These are phyloP conservation scores for Vanessa cardui DNA, from an alignment of 2,888 invertebrate species.

Conservation along the genomic window DNA sequence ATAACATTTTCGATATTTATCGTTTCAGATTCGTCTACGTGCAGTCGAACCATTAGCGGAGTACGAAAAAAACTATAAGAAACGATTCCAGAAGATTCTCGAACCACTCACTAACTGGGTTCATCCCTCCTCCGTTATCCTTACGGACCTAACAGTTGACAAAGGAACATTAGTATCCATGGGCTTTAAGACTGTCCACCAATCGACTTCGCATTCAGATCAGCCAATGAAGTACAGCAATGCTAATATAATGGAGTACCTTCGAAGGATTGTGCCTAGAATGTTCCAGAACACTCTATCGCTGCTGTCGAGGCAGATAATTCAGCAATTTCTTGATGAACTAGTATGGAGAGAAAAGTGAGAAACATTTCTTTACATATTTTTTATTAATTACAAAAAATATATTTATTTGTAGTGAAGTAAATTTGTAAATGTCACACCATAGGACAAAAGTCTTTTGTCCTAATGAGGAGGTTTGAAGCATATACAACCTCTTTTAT, in stretches of 20 bases:
- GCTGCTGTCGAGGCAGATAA: slow-evolving; percentile 90
- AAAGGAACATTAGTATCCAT: slow-evolving; percentile 88
- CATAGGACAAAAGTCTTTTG: too few species aligned
- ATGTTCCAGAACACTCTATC: slow-evolving; percentile 96
- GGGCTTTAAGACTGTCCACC: slow-evolving; percentile 90
- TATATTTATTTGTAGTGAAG: neutral
- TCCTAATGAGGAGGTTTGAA: too few species aligned
- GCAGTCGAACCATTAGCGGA: slow-evolving; percentile 92
- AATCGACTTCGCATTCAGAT: slow-evolving; percentile 80
- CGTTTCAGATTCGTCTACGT: slow-evolving; percentile 85
- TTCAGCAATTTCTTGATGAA: slow-evolving; percentile 95
- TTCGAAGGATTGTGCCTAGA: slow-evolving; percentile 91
- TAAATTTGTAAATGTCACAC: neutral
- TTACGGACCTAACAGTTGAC: slow-evolving; percentile 93
- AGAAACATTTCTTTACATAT: slow-evolving; percentile 30
- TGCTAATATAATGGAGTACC: slow-evolving; percentile 92
- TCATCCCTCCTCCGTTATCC: slow-evolving; percentile 87
- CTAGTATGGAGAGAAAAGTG: slow-evolving; percentile 91
- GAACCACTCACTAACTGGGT: slow-evolving; percentile 92
- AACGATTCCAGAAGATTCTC: slow-evolving; percentile 91
- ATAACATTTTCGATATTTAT: neutral
- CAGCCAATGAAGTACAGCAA: slow-evolving; percentile 84
- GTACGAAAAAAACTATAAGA: slow-evolving; percentile 90
- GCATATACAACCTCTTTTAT: too few species aligned
- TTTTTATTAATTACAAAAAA: neutral